Base-by-base conservation (phyloP, 2,113 vertebrate species). In the Sprattus sprattus region DNA sequence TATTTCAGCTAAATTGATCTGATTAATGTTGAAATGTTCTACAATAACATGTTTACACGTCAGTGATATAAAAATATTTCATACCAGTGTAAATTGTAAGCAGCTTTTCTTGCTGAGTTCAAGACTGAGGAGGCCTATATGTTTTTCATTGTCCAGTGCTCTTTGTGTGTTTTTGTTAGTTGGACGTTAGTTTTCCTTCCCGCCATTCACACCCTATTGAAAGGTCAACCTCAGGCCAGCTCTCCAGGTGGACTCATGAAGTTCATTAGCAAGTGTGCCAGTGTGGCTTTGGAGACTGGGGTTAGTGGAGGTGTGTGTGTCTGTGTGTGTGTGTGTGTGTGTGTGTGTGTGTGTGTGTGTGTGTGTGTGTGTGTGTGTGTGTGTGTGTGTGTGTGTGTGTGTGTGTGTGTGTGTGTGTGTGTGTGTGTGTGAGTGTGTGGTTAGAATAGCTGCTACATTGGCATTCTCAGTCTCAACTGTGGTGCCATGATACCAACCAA, bases 181-280 rank as follows among this genome's bases (percentile, higher is more conserved):
- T 85, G 93, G 92, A 89, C 90, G 91, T 91, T 92, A 93, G 86
- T 92, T 92, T 92, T 90, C 90, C 89, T 89, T 89, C 89, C 92
- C 93, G 92, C 92, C 90, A 91, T 93, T 94, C 94, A 93, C 93
- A 94, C 94, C 91, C 89, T 85, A 83, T 85, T 28, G 87, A 32
- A 87, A 92, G 94, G 95, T 96, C 94, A 95, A 85, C 91, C 91
- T 78, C 84, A 22, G 94, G 94, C 92, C 94, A 95, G 81, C 10
- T 32, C 45, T 86, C 83, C 82, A 85, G 83, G 47, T 88, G 85
- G 39, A 84, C 89, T 89, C 90, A 82, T 90, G 88, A 91, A 93
- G 93, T 94, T 95, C 93, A 95, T 94, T 93, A 94, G 91, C 92
- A 83, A 83, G 78, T 89, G 64, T 81, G 32, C 50, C 54, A 9